Evolutionary conservation across 2,797 vertebrate species (phyloP).

Genomic region (Pipistrellus pygmaeus): DNA sequence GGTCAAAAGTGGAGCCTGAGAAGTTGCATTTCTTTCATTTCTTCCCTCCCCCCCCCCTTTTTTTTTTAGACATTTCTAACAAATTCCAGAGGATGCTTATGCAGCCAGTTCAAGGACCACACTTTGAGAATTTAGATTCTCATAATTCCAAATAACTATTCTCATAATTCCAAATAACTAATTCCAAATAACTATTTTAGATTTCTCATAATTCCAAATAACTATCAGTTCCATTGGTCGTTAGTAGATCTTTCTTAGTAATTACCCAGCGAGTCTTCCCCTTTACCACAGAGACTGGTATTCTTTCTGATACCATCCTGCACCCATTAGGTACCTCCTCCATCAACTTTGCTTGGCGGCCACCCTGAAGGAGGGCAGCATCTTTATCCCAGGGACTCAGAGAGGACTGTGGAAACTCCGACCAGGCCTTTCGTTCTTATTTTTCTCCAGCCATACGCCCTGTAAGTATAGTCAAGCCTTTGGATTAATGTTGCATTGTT

Average conservation of each 20-base stretch:
- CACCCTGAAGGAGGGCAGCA: conserved; percentile 83
- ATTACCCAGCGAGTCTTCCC: neutral
- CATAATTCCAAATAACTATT: too few species aligned
- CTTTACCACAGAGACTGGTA: neutral
- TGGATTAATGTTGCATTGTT: neutral
- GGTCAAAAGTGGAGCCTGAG: neutral
- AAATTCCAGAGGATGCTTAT: neutral
- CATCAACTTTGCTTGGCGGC: conserved; percentile 91
- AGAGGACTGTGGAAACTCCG: conserved; percentile 92
- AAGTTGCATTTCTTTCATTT: neutral
- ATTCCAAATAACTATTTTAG: neutral
- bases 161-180: neutral
- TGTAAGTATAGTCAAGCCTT: conserved; percentile 90
- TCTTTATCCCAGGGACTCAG: conserved; percentile 89
- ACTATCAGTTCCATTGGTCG: neutral
- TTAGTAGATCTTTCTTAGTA: neutral
- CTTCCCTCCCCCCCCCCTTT: neutral
- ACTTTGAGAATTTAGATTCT: conserved; percentile 10
- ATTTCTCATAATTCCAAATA: neutral
- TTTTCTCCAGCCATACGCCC: conserved; percentile 97
- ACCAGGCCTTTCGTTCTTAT: conserved; percentile 90
- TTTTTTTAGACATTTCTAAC: neutral
- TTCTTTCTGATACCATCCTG: conserved; percentile 55
- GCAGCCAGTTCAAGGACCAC: neutral
- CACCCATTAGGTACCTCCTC: conserved; percentile 91